Evolutionary conservation across 2,888 invertebrate genomes (phyloP).

Genomic region (Drosophila anceps): DNA sequence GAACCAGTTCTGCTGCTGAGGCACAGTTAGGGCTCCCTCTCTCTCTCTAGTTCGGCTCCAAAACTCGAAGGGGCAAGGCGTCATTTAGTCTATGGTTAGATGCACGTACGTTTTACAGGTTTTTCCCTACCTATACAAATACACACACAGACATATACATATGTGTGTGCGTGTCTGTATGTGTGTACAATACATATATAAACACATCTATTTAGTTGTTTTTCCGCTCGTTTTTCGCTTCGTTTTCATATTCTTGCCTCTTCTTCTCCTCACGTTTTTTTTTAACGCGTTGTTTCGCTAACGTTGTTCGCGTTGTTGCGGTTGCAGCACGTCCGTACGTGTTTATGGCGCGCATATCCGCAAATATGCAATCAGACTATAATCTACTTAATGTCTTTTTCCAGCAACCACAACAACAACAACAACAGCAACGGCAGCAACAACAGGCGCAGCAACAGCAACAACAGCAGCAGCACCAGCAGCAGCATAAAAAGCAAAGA

Average conservation of each 20-base stretch:
- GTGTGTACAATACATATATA: conserved; percentile 24
- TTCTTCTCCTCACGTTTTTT: conserved; percentile 13
- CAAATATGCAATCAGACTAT: conserved; percentile 81
- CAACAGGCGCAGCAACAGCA: neutral
- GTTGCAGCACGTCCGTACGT: conserved; percentile 82
- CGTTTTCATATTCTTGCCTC: conserved; percentile 16
- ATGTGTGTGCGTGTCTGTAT: neutral
- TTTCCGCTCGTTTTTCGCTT: conserved; percentile 22
- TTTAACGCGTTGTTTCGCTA: conserved; percentile 53
- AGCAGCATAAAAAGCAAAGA: conserved; percentile 29
- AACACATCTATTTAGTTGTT: conserved; percentile 26
- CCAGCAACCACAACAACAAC: conserved; percentile 46
- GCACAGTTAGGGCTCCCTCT: conserved; percentile 27
- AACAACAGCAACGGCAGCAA: conserved; percentile 12
- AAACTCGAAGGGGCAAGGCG: conserved; percentile 40
- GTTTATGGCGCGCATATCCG: conserved; percentile 81
- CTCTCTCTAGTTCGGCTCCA: neutral
- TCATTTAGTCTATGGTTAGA: conserved; percentile 81
- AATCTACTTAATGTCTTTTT: conserved; percentile 82
- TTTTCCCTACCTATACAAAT: conserved; percentile 54
- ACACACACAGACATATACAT: neutral
- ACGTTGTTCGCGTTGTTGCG: conserved; percentile 69
- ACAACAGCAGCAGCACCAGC: conserved; percentile 8
- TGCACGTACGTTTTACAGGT: conserved; percentile 80
- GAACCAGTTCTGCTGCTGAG: conserved; percentile 32